Conservation (phyloP, 2,888 invertebrate species). For the Eudasyphora cyanicolor region DNA sequence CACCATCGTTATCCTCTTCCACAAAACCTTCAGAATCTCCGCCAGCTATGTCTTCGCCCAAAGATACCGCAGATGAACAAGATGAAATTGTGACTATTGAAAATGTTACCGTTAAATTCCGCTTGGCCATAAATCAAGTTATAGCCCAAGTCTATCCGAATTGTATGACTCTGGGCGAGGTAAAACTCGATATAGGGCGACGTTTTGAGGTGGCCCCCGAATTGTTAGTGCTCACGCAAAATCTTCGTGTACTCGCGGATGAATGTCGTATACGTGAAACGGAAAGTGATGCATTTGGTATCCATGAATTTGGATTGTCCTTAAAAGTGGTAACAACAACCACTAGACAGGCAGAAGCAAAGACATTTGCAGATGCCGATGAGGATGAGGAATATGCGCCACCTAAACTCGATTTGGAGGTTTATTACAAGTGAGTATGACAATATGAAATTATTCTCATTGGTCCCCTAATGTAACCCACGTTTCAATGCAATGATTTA, state of each 20-base stretch:
- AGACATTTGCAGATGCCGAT: slow-evolving; percentile 11
- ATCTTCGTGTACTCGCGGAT: slow-evolving; percentile 77
- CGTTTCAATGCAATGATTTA: too few species aligned
- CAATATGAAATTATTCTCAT: background rate
- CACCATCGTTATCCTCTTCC: background rate
- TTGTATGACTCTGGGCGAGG: slow-evolving; percentile 81
- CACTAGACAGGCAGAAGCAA: background rate
- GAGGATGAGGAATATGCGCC: slow-evolving; percentile 27
- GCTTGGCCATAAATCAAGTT: slow-evolving; percentile 74
- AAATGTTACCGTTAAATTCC: slow-evolving; percentile 79
- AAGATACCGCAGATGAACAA: slow-evolving; percentile 52
- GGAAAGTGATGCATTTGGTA: slow-evolving; percentile 76
- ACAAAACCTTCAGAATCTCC: slow-evolving; percentile 2
- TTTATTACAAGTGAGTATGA: slow-evolving; percentile 77
- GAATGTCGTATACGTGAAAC: slow-evolving; percentile 73
- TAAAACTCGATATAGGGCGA: slow-evolving; percentile 83
- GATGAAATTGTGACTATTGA: slow-evolving; percentile 70
- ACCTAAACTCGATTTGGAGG: slow-evolving; percentile 74
- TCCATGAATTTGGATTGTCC: slow-evolving; percentile 74
- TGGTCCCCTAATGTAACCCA: too few species aligned
- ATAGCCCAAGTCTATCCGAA: slow-evolving; percentile 79
- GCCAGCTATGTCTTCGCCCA: background rate
- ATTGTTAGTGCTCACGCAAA: slow-evolving; percentile 81
- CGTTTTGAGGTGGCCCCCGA: slow-evolving; percentile 82
- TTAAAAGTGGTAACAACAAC: slow-evolving; percentile 37